Evolutionary conservation across 2,888 invertebrate species (phyloP), one percentile per base, ranked within the genome.

Genomic region (Balanococcus diminutus): DNA sequence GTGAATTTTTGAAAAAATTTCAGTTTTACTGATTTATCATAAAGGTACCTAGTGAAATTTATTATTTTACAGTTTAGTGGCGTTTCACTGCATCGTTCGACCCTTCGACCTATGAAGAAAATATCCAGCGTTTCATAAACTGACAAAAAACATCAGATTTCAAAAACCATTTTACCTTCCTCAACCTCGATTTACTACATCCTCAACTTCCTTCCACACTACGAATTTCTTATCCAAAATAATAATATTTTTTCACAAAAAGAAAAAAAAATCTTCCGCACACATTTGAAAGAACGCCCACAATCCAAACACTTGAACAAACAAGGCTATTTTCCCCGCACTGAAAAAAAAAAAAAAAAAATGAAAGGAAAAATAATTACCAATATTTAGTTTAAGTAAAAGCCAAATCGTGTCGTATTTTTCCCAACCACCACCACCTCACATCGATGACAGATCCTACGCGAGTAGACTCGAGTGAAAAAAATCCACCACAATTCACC

Each of bases 331-430:
- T 67, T 67, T n/a, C 11, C 51, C 51, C 28, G 25, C 25, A 2
- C 11, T 25, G 9, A 25, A 67, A 67, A 67, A 67, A 67, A 36
- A 36, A 36, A 36, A 36, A 36, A 36, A 36, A 36, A 36, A 51
- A 42, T 2, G 14, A 51, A n/a, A 51, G 61, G 61, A 28, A 67
- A 67, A 67, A 31, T 67, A 67, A 67, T 67, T 67, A 67, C 67
- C 32, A 16, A 36, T 75, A 36, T 75, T 75, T 75, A 32, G 75
- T 75, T 32, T 75, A 75, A 75, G 75, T 75, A 75, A 75, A 75
- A 75, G 75, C 75, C 32, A 75, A 75, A 75, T 36, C 75, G 75
- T 75, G 75, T 75, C 36, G 8, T 31, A n/a, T 67, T 75, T 75
- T 75, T 51, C 19, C 5, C 19, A 19, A 19, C 36, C 36, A 36